Base-by-base conservation (phyloP, 2,113 vertebrate species). In the Stercorarius parasiticus region DNA sequence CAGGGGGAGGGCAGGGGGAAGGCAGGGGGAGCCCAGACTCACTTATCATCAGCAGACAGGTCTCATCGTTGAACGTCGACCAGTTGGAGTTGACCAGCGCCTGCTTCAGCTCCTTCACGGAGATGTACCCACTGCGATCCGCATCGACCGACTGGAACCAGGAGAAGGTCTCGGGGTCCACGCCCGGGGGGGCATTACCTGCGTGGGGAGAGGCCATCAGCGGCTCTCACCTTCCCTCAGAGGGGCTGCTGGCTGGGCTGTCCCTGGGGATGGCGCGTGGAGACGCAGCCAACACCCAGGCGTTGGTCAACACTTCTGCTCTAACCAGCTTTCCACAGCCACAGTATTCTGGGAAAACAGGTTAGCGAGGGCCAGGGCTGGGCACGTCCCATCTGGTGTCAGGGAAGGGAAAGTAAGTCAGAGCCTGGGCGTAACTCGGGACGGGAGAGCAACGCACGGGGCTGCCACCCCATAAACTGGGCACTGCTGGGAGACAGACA, bases 21-120 rank as follows among this genome's bases (percentile, higher is more conserved):
- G 40, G 23, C 16, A 22, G 19, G 36, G 62, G 18, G 29, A 6
- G 1, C n/a, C 70, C 76, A 13, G 6, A 98, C 99, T 99, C 96
- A 99, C 99, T 99, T 91, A 99, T 98, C 99, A 99, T 99, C 98
- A 99, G 98, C 74, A 98, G 97, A 93, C 99, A 99, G 6, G 99
- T 99, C 97, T 99, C 99, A 0, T 99, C 99, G 9, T 98, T 99
- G 97, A 99, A 99, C 2, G 98, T 61, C 1, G 99, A 99, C 99
- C 99, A 99, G 98, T 99, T 99, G 96, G 99, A 99, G 98, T 99
- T 99, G 95, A 99, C 97, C 15, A 99, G 98, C 0, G 99, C 99
- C 97, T 99, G 99, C 88, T 99, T 99, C 77, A 99, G 98, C 97
- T 99, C 99, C 96, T 98, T 99, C 29, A 97, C 83, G 9, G 98